These are phyloP conservation scores for Peromyscus maniculatus DNA, from an alignment of 2,113 vertebrate genomes.

Conservation along the genomic window DNA sequence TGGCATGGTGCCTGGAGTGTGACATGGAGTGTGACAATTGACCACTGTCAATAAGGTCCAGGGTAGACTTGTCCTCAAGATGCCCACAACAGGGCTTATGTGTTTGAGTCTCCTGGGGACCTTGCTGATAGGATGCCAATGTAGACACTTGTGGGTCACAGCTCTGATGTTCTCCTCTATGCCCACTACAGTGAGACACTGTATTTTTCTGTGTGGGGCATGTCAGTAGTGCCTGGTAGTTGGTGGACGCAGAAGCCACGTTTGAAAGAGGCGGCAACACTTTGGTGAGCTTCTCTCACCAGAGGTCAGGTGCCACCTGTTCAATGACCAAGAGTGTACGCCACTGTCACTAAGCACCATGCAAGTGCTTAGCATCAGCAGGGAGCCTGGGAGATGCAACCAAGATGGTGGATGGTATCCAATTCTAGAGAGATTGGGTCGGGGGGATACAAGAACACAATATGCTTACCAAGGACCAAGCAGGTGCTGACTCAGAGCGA, in stretches of 20 bases:
- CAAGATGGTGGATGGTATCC: not conserved
- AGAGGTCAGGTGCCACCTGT: not conserved
- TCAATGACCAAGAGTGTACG: fast-evolving
- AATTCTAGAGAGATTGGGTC: not conserved
- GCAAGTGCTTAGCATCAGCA: not conserved
- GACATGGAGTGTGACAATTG: not conserved
- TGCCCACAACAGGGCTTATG: not conserved
- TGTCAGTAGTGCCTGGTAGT: not conserved
- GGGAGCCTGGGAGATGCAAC: not conserved
- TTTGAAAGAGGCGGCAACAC: not conserved
- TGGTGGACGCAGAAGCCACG: not conserved
- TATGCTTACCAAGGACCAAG: not conserved
- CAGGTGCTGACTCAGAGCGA: not conserved
- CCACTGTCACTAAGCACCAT: not conserved
- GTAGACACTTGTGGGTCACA: not conserved
- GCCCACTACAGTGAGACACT: not conserved
- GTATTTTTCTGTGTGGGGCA: not conserved
- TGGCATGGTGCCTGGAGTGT: not conserved
- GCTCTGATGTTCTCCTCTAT: not conserved
- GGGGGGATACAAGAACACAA: fast-evolving
- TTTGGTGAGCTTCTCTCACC: not conserved
- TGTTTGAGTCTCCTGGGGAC: too few species aligned
- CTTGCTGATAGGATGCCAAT: not conserved
- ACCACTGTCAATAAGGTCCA: not conserved
- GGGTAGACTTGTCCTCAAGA: not conserved